A percentile compares a stretch with the other conserved stretches of the same genome.
Conservation (phyloP, 2,888 invertebrate species). For the Malacosoma neustria region DNA sequence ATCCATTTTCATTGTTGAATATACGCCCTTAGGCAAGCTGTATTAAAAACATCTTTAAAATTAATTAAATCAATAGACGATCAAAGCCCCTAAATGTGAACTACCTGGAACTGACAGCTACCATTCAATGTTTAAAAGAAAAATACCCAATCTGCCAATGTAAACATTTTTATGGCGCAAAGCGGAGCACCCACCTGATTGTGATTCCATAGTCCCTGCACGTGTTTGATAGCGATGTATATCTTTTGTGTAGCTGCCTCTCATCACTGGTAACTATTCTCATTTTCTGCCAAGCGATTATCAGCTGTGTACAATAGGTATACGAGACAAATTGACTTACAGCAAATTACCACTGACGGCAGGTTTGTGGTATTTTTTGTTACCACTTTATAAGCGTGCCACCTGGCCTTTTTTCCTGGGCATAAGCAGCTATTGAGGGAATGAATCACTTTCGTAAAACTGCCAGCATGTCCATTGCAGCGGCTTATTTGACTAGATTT, state of each 20-base stretch:
- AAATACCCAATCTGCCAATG: conserved; percentile 17
- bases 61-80: not conserved
- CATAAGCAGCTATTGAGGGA: conserved; percentile 43
- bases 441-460: conserved; percentile 53
- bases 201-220: conserved; percentile 49
- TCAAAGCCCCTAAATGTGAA: not conserved
- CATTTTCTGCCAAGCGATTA: conserved; percentile 30
- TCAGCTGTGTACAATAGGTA: no score
- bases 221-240: conserved; percentile 58
- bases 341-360: conserved; percentile 20
- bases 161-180: conserved; percentile 32
- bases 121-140: not conserved
- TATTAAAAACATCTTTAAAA: no score
- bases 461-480: conserved; percentile 31
- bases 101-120: not conserved
- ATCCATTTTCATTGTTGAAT: no score
- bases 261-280: conserved; percentile 40
- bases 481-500: conserved; percentile 19
- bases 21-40: no score
- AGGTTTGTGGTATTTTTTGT: conserved; percentile 49
- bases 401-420: conserved; percentile 66
- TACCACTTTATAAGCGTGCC: conserved; percentile 51
- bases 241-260: conserved; percentile 47
- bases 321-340: no score
- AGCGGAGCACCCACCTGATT: conserved; percentile 54